Evolutionary conservation across 2,113 vertebrate genomes (phyloP).

Genomic region (Ciconia boyciana): DNA sequence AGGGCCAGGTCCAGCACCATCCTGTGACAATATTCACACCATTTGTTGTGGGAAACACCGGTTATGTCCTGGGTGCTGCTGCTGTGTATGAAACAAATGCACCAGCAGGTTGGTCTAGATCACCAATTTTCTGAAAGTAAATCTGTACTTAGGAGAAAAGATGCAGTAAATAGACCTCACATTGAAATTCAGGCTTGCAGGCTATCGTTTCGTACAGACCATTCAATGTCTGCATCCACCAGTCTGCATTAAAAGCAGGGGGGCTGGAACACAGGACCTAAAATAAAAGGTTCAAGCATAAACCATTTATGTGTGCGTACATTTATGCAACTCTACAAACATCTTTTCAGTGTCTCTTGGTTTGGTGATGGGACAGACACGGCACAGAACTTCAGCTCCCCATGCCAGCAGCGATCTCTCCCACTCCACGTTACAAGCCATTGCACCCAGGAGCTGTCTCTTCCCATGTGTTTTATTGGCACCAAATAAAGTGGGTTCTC

Average conservation of each 20-base stretch:
- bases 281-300: neutral
- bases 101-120: neutral
- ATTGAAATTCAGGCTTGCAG: neutral
- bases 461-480: fast-evolving
- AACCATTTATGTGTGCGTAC: neutral
- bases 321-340: neutral
- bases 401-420: fast-evolving
- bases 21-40: neutral
- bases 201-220: neutral
- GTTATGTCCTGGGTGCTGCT: neutral
- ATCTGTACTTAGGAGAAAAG: neutral
- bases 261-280: neutral
- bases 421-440: neutral
- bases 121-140: neutral
- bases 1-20: neutral
- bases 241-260: neutral
- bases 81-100: neutral
- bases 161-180: neutral
- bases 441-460: neutral
- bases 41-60: neutral
- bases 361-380: neutral
- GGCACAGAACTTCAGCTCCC: neutral
- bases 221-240: neutral
- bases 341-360: neutral
- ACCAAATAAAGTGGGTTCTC: neutral